These are phyloP conservation scores for Upupa epops DNA, from an alignment of 2,113 vertebrate genomes.

Conservation along the genomic window DNA sequence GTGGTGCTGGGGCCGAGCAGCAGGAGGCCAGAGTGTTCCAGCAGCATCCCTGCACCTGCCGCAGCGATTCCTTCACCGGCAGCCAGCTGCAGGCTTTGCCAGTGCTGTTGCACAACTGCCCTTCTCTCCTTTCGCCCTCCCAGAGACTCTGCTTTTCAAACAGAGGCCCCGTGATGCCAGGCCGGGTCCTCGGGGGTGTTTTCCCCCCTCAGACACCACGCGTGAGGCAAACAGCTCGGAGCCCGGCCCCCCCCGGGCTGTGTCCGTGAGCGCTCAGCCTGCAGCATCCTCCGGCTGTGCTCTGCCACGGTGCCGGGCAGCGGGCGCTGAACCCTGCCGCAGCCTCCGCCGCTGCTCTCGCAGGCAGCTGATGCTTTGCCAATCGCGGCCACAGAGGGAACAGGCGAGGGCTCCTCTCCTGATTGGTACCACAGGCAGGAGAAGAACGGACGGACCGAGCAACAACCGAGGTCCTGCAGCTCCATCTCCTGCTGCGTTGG, in stretches of 20 bases:
- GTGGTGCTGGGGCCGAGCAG: accelerated
- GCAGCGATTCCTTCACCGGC: not conserved
- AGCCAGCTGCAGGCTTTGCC: not conserved
- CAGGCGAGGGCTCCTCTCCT: not conserved
- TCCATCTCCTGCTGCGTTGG: not conserved
- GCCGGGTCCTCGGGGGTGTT: too few relatives aligned
- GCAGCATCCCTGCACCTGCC: not conserved
- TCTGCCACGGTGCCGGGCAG: not conserved
- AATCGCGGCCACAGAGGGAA: not conserved
- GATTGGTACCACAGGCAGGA: not conserved
- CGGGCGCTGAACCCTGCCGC: not conserved
- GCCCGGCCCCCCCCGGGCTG: not conserved
- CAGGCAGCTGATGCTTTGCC: not conserved
- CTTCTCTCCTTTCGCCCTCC: not conserved
- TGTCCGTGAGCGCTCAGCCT: not conserved
- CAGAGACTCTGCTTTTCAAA: not conserved
- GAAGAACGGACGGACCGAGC: not conserved
- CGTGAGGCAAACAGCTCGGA: not conserved
- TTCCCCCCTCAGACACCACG: too few relatives aligned
- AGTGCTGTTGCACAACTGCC: not conserved
- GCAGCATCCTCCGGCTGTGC: not conserved
- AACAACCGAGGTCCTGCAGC: not conserved
- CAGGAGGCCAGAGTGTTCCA: not conserved
- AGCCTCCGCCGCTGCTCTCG: not conserved
- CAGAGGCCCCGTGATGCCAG: too few relatives aligned